Base-by-base conservation (phyloP, 2,888 invertebrate genomes). In the Beris morrisii region DNA sequence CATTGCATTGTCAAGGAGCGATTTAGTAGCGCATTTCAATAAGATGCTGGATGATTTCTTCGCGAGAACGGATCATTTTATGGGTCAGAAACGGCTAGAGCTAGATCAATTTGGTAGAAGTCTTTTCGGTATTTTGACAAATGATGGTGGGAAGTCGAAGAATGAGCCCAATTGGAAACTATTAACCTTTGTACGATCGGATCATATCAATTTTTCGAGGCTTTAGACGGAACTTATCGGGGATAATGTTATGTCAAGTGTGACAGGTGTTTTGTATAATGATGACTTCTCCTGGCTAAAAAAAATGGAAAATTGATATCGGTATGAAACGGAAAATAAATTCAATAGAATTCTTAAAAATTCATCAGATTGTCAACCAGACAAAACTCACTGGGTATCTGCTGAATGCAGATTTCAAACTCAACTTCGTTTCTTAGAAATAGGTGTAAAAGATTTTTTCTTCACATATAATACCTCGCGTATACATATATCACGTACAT, bases 1-100 rank as follows among this genome's bases (percentile, higher is more conserved):
- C 32, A 22, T 13, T 48, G 28, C 59, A 59, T 48, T 59, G 59
- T 59, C 50, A 59, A 48, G 59, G 13, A 59, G 59, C 59, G 59
- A 59, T 59, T 59, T 59, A 59, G 59, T 59, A 59, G 59, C 59
- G 59, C 48, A 59, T 59, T 59, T 59, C 59, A 22, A 22, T 12
- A 48, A 12, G 59, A 59, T 48, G 48, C 44, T 58, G 45, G n/a
- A 48, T 13, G 12, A 32, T 38, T 32, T 48, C 50, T 59, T 59
- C 44, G 44, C 15, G 46, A 59, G 59, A 59, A 38, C 38, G 38
- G 38, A 38, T 38, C 38, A 38, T 38, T 38, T 38, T 38, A 38
- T 38, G 38, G 38, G 38, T 38, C 38, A 3, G 38, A 38, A 59
- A 32, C 48, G 15, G 48, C 48, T 9, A 32, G 13, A 48, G 4